Conservation (phyloP, 64 coral and sea anemone genomes). For the Astreopora myriophthalma region DNA sequence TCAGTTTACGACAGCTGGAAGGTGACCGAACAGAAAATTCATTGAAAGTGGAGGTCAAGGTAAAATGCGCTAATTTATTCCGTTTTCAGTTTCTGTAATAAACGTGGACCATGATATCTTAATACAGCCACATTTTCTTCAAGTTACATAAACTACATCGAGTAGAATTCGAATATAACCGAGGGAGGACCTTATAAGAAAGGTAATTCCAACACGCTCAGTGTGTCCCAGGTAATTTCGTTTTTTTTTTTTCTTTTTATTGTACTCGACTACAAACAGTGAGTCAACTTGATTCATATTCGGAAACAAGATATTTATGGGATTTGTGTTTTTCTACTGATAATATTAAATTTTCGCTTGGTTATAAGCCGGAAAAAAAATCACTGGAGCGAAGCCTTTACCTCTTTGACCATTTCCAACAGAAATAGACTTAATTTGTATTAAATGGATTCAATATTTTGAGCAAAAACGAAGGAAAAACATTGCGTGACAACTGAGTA, state of each 20-base stretch:
- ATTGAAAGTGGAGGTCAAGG: conserved; percentile 12
- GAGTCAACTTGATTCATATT: not conserved
- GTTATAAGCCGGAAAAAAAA: not conserved
- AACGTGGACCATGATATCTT: not conserved
- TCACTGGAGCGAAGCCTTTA: not conserved
- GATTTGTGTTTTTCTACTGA: not conserved
- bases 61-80: not conserved
- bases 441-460: not conserved
- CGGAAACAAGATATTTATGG: not conserved
- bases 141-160: not conserved
- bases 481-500: not conserved
- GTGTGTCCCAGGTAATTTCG: not conserved
- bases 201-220: not conserved
- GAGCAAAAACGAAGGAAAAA: not conserved
- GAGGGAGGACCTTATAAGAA: not conserved
- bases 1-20: conserved; percentile 15
- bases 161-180: not conserved
- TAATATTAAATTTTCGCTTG: not conserved
- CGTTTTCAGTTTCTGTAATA: not conserved
- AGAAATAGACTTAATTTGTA: not conserved
- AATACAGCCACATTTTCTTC: not conserved
- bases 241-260: not conserved
- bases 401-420: not conserved
- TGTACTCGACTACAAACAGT: not conserved
- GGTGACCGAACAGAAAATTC: not conserved